Conservation (phyloP, 2,113 vertebrate genomes). For the Anguilla japonica region DNA sequence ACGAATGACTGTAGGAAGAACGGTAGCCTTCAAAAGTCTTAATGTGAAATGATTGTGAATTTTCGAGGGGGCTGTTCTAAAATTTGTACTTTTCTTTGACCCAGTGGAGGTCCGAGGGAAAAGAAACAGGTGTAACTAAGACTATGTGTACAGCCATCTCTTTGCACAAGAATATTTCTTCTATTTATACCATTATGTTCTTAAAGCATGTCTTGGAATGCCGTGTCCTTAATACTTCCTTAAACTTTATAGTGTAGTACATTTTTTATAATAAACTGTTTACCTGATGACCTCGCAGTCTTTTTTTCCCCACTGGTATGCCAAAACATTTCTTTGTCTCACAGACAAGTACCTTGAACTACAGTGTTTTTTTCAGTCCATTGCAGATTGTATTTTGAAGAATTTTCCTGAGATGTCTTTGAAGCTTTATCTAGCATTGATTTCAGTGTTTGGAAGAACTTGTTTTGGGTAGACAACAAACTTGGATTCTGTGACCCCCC, state of each 20-base stretch:
- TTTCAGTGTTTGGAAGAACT: neutral
- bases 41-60: constrained; percentile 23
- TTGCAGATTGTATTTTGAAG: neutral
- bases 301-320: constrained; percentile 1
- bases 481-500: neutral
- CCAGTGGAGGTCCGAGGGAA: constrained; percentile 8
- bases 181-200: constrained; percentile 64
- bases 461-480: neutral
- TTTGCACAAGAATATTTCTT: constrained; percentile 65
- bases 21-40: constrained; percentile 21
- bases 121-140: constrained; percentile 44
- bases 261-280: constrained; percentile 77
- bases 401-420: neutral
- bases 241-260: constrained; percentile 68
- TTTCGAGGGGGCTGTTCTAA: constrained; percentile 23
- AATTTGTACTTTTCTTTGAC: neutral
- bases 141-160: constrained; percentile 52
- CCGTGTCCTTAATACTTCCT: constrained; percentile 70
- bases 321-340: neutral
- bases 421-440: constrained; percentile 1
- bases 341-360: neutral
- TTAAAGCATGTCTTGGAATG: constrained; percentile 71
- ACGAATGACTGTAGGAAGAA: constrained; percentile 38
- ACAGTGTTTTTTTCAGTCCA: neutral
- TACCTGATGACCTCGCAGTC: constrained; percentile 42